Percentiles rank a stretch among this genome's conserved stretches.
These are phyloP conservation scores for Ophiothrix spiculata DNA, from an alignment of 35 echinoderm and acorn worm genomes.

Conservation along the genomic window DNA sequence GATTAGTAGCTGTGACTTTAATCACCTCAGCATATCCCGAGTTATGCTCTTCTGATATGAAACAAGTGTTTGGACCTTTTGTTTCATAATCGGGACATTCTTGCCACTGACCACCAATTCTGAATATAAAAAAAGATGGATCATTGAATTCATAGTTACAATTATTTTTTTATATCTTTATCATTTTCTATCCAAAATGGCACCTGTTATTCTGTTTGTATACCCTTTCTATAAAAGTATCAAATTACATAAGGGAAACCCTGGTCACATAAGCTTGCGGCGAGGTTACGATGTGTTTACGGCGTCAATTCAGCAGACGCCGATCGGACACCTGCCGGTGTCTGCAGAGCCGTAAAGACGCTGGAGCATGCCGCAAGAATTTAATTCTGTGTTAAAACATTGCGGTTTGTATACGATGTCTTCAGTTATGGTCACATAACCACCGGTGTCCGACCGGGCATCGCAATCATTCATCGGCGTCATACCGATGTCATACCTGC, in stretches of 20 bases:
- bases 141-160: not conserved
- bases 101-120: conserved; percentile 12
- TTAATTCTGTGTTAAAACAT: too few relatives aligned
- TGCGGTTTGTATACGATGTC: too few relatives aligned
- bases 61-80: conserved; percentile 9
- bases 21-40: conserved; percentile 2
- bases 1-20: conserved; percentile 12
- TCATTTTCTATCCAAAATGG: not conserved
- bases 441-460: too few relatives aligned
- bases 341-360: too few relatives aligned
- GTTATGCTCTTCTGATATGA: not conserved
- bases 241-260: not conserved
- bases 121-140: not conserved
- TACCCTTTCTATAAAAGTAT: not conserved
- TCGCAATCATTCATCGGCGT: too few relatives aligned
- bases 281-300: not conserved
- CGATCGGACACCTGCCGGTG: too few relatives aligned
- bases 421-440: too few relatives aligned
- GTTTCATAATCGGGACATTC: not conserved
- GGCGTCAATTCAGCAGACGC: too few relatives aligned
- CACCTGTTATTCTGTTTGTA: not conserved
- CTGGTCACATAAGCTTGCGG: not conserved
- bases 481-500: too few relatives aligned
- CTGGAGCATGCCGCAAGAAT: too few relatives aligned
- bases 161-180: too few relatives aligned